Conservation (phyloP, 92 coral and sea anemone genomes). For the Anthopleura xanthogrammica region DNA sequence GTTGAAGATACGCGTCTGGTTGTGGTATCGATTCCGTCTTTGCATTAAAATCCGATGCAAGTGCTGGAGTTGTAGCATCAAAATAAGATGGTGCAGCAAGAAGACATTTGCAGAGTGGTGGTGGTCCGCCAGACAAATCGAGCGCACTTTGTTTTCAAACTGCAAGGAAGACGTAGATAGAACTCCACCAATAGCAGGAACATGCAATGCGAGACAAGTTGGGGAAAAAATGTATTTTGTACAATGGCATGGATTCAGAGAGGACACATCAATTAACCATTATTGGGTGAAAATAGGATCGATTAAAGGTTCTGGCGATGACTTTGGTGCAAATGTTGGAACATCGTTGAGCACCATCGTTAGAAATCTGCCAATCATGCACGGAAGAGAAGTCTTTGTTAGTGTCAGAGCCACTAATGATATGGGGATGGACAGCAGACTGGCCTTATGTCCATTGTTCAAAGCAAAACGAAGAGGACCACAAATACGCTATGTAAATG, state of each 20-base stretch:
- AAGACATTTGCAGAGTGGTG: constrained; percentile 56
- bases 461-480: constrained; percentile 63
- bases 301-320: constrained; percentile 66
- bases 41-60: constrained; percentile 48
- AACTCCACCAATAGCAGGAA: constrained; percentile 66
- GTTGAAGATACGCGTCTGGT: constrained; percentile 59
- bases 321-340: constrained; percentile 59
- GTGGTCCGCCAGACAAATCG: constrained; percentile 65
- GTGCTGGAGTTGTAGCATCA: constrained; percentile 34
- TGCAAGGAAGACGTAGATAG: constrained; percentile 49
- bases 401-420: constrained; percentile 73
- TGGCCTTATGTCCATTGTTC: constrained; percentile 58
- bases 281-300: constrained; percentile 74
- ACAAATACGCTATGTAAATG: constrained; percentile 55
- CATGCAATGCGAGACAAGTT: constrained; percentile 67
- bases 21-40: constrained; percentile 66
- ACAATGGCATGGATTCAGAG: constrained; percentile 83
- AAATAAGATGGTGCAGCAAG: constrained; percentile 58
- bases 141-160: constrained; percentile 45
- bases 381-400: constrained; percentile 59
- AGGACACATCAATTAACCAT: constrained; percentile 63
- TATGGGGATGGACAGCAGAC: constrained; percentile 50
- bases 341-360: constrained; percentile 47
- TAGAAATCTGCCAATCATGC: constrained; percentile 53
- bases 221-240: constrained; percentile 69